Conservation (phyloP, 2,113 vertebrate genomes). For the Saiga tatarica region DNA sequence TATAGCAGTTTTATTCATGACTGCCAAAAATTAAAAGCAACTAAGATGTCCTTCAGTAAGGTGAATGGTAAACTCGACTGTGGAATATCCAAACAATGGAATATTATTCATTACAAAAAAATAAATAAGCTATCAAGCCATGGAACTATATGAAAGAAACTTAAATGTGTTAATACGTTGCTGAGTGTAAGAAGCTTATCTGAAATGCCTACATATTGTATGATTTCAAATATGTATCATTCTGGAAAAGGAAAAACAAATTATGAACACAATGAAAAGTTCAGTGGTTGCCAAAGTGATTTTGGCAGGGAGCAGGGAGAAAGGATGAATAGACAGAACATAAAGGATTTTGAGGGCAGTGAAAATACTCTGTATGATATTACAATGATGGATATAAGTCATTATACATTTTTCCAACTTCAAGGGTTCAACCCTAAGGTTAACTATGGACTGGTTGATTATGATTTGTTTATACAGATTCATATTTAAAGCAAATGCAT, state of each 20-base stretch:
- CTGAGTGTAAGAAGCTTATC: background rate
- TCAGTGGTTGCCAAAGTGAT: background rate
- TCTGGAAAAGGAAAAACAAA: background rate
- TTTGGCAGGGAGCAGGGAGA: background rate
- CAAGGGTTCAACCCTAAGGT: background rate
- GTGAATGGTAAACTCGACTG: background rate
- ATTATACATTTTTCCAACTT: background rate
- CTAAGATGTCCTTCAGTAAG: background rate
- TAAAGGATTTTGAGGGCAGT: background rate
- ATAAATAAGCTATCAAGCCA: background rate
- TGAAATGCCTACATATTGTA: background rate
- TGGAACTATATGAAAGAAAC: background rate
- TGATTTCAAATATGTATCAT: background rate
- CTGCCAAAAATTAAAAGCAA: background rate
- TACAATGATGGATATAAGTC: background rate
- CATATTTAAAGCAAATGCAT: background rate
- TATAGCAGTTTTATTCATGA: background rate
- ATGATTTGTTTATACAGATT: fast-evolving
- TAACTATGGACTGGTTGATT: background rate
- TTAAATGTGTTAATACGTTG: background rate
- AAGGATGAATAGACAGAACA: background rate
- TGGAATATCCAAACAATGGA: background rate
- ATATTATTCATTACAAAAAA: background rate
- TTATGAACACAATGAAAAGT: background rate
- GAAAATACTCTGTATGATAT: background rate